Evolutionary conservation across 53 echinoderm and acorn worm genomes (phyloP).

Genomic region (Arbacia lixula): DNA sequence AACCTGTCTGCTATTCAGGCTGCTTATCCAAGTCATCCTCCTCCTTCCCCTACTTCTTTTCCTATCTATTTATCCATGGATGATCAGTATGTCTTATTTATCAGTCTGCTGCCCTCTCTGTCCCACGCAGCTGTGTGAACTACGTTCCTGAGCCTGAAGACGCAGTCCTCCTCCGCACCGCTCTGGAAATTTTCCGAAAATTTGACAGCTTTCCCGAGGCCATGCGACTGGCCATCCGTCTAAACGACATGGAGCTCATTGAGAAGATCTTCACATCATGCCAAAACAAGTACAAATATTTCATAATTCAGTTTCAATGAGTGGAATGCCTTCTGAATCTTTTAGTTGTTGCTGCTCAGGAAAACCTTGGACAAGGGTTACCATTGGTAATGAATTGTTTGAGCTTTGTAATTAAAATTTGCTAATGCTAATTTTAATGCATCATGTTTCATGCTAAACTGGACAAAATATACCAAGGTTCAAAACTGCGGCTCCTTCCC

Average conservation of each 20-base stretch:
- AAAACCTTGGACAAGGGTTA: not conserved
- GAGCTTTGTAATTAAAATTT: not conserved
- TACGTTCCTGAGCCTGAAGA: constrained; percentile 98
- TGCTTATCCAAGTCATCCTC: too few species aligned
- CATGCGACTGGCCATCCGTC: constrained; percentile 81
- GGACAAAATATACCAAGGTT: too few species aligned
- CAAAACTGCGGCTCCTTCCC: too few species aligned
- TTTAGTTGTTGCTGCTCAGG: too few species aligned
- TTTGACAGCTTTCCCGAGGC: constrained; percentile 91
- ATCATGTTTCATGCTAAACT: too few species aligned
- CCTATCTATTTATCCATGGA: not conserved
- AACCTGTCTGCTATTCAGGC: too few species aligned
- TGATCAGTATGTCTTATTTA: too few species aligned
- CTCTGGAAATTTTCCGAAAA: constrained; percentile 83
- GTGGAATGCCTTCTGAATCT: too few species aligned
- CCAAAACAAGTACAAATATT: constrained; percentile 88
- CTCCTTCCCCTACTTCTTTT: too few species aligned
- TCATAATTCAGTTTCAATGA: too few species aligned
- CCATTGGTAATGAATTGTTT: not conserved
- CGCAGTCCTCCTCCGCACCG: constrained; percentile 79
- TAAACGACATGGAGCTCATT: constrained; percentile 92
- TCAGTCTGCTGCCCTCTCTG: too few species aligned
- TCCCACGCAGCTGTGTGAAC: constrained; percentile 83
- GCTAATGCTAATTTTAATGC: too few species aligned
- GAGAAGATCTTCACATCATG: constrained; percentile 88